Evolutionary conservation across 2,888 invertebrate genomes (phyloP).

Genomic region (Drosophila fungiperda): DNA sequence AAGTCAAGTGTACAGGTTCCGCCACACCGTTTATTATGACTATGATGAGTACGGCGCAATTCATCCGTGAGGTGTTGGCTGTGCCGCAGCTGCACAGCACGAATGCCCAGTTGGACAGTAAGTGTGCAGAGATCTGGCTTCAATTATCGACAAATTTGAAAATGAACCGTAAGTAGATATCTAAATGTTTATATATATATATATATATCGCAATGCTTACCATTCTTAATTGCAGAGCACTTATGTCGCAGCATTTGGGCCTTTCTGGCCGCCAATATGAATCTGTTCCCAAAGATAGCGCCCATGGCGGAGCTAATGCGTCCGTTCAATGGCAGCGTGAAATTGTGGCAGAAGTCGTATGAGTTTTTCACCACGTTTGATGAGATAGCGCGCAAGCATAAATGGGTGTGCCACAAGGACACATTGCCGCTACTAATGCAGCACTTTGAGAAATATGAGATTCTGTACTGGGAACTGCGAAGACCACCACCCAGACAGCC

Average conservation of each 20-base stretch:
- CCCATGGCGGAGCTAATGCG: slow-evolving; percentile 73
- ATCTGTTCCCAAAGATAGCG: slow-evolving; percentile 68
- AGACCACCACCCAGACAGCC: slow-evolving; percentile 24
- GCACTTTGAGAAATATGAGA: slow-evolving; percentile 37
- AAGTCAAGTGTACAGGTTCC: slow-evolving; percentile 26
- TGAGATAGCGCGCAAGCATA: slow-evolving; percentile 56
- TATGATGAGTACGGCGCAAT: slow-evolving; percentile 50
- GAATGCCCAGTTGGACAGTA: slow-evolving; percentile 4
- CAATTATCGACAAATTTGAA: slow-evolving; percentile 55
- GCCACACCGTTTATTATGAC: slow-evolving; percentile 22
- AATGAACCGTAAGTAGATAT: slow-evolving; percentile 62
- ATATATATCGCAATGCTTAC: background rate
- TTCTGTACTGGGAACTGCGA: slow-evolving; percentile 59
- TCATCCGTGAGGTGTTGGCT: slow-evolving; percentile 74
- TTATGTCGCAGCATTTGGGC: slow-evolving; percentile 70
- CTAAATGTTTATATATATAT: background rate
- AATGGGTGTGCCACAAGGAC: slow-evolving; percentile 47
- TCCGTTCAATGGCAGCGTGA: slow-evolving; percentile 48
- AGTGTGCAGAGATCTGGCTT: slow-evolving; percentile 57
- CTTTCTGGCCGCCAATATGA: slow-evolving; percentile 66
- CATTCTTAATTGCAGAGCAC: slow-evolving; percentile 40
- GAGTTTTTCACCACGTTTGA: slow-evolving; percentile 67
- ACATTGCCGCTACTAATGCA: slow-evolving; percentile 51
- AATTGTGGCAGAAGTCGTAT: slow-evolving; percentile 66
- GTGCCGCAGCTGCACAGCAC: slow-evolving; percentile 71